Percentiles rank a stretch among this genome's conserved stretches.
phyloP scores from a whole-genome alignment of 2,797 vertebrate species.

The Molossus alvarezi region DNA sequence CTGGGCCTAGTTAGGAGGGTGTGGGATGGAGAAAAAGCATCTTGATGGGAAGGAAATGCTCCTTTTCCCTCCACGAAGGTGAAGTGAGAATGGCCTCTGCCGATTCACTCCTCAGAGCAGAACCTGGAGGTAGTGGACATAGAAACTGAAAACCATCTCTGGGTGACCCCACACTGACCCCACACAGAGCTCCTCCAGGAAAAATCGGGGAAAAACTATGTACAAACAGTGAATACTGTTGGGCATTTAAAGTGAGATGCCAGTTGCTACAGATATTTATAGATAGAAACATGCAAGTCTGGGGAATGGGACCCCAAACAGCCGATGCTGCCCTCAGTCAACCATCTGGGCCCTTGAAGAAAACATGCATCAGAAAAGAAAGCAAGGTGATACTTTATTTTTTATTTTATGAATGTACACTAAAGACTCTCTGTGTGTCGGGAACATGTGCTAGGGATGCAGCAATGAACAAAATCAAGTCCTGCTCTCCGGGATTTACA shows the following conservation, averaged over 20 bases:
- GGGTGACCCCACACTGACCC: neutral
- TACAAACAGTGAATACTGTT: neutral
- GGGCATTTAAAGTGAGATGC: neutral
- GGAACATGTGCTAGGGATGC: neutral
- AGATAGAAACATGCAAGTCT: neutral
- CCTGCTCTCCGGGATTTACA: neutral
- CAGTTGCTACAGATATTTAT: neutral
- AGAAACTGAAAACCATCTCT: neutral
- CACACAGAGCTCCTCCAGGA: neutral
- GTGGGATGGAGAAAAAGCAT: neutral
- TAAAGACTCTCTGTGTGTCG: neutral
- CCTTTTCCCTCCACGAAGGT: neutral
- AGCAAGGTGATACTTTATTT: neutral
- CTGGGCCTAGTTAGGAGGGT: neutral
- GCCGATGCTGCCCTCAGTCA: neutral
- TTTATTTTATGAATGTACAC: neutral
- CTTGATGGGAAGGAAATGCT: neutral
- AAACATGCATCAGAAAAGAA: constrained; percentile 9
- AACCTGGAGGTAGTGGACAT: neutral
- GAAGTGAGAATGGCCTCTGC: neutral
- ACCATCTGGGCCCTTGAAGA: neutral
- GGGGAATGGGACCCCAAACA: neutral
- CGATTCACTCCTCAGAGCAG: neutral
- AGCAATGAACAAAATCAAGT: neutral
- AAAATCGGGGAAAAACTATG: neutral